phyloP scores from a whole-genome alignment of 2,888 invertebrate species.

The Cheilosia pagana region DNA sequence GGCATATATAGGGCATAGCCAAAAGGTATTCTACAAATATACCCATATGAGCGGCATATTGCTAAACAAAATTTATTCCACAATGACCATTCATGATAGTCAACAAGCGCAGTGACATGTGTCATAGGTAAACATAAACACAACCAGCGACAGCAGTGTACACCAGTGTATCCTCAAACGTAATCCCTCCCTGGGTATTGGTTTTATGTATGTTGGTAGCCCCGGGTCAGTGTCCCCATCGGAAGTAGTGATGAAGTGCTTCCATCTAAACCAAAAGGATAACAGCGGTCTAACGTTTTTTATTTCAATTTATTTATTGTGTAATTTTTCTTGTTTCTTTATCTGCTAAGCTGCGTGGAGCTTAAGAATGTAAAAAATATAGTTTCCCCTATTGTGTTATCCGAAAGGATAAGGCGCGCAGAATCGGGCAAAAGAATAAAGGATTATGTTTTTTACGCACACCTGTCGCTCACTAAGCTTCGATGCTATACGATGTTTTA shows the following conservation, averaged over 20 bases:
- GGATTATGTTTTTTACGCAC: slow-evolving; percentile 29
- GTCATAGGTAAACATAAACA: slow-evolving; percentile 21
- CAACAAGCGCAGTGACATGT: no score
- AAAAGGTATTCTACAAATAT: no score
- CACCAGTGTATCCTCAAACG: slow-evolving; percentile 19
- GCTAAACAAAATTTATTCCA: slow-evolving; percentile 36
- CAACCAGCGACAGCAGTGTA: slow-evolving; percentile 24
- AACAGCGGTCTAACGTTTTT: neutral
- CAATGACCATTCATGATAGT: slow-evolving; percentile 29
- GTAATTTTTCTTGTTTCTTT: neutral
- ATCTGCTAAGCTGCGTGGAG: neutral
- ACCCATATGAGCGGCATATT: no score
- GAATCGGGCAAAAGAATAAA: slow-evolving; percentile 25
- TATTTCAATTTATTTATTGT: neutral
- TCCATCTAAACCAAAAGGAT: slow-evolving; percentile 22
- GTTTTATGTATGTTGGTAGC: slow-evolving; percentile 39
- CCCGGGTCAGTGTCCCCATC: slow-evolving; percentile 38
- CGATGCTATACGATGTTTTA: neutral
- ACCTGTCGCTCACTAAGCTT: slow-evolving; percentile 48
- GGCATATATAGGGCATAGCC: no score
- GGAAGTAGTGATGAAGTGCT: slow-evolving; percentile 44
- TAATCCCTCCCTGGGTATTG: slow-evolving; percentile 52
- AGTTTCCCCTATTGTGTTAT: slow-evolving; percentile 13
- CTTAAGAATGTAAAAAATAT: neutral
- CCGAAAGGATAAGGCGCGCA: slow-evolving; percentile 39